phyloP scores from a whole-genome alignment of 1,140 invertebrate genomes.

The Plutomurus gul region DNA sequence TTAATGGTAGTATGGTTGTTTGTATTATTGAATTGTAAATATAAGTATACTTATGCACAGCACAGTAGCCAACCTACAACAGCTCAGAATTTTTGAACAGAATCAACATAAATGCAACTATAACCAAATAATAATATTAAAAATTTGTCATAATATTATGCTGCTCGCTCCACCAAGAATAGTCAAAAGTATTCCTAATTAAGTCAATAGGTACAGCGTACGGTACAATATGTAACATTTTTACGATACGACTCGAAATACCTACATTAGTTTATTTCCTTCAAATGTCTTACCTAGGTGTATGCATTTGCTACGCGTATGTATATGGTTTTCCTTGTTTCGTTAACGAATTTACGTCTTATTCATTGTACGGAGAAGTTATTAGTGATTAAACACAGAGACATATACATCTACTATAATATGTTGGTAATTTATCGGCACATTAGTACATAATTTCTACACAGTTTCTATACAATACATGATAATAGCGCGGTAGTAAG shows the following conservation, averaged over 20 bases:
- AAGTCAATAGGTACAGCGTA: slow-evolving; percentile 26
- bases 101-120: neutral
- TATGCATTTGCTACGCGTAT: too few species aligned
- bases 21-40: slow-evolving; percentile 6
- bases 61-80: slow-evolving; percentile 24
- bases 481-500: slow-evolving; percentile 3
- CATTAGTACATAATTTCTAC: slow-evolving; percentile 9
- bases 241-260: slow-evolving; percentile 14
- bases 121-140: slow-evolving; percentile 2
- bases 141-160: neutral
- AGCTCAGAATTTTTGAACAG: slow-evolving; percentile 16
- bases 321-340: too few species aligned
- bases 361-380: too few species aligned
- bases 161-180: neutral
- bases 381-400: neutral
- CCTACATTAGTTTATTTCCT: neutral
- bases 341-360: too few species aligned
- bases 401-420: neutral
- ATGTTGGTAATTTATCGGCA: slow-evolving; percentile 18
- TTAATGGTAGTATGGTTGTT: too few species aligned
- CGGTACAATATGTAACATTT: slow-evolving; percentile 11
- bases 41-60: slow-evolving; percentile 27
- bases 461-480: neutral
- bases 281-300: neutral
- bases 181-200: neutral